These are phyloP conservation scores for Andrena bucephala DNA, from an alignment of 2,888 invertebrate genomes.

Conservation along the genomic window DNA sequence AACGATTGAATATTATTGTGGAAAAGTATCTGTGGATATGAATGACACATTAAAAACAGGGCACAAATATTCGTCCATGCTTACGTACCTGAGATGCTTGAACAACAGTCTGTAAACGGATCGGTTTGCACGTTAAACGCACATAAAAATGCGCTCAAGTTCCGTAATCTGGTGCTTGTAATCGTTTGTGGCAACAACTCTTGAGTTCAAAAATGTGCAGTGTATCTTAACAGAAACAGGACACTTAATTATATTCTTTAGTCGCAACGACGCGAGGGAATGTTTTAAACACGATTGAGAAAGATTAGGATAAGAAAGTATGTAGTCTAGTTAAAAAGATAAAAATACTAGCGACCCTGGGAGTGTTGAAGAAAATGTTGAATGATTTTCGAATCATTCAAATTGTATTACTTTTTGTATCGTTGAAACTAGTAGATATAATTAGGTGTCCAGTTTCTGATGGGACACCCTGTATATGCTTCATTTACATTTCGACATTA, in stretches of 20 bases:
- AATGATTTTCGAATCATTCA: background rate
- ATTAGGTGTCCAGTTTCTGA: background rate
- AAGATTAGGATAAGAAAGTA: background rate
- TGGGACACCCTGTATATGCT: background rate
- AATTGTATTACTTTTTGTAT: background rate
- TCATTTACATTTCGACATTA: conserved; percentile 5
- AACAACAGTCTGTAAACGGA: conserved; percentile 53
- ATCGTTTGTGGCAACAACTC: background rate
- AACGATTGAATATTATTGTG: conserved; percentile 29
- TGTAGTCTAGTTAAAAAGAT: background rate
- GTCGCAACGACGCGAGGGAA: background rate
- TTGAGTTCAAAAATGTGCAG: conserved; percentile 9
- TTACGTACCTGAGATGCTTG: conserved; percentile 68
- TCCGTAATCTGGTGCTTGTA: conserved; percentile 14
- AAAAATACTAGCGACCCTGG: background rate
- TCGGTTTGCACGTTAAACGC: conserved; percentile 53
- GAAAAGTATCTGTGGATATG: conserved; percentile 20
- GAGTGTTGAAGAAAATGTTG: no score
- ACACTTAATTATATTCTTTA: background rate
- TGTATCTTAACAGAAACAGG: background rate
- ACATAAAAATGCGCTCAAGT: conserved; percentile 28
- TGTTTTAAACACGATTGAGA: background rate
- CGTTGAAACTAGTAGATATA: background rate
- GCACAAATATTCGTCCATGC: conserved; percentile 68
- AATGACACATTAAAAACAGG: conserved; percentile 43